Conservation (phyloP, 2,113 vertebrate species). For the Rissa tridactyla region DNA sequence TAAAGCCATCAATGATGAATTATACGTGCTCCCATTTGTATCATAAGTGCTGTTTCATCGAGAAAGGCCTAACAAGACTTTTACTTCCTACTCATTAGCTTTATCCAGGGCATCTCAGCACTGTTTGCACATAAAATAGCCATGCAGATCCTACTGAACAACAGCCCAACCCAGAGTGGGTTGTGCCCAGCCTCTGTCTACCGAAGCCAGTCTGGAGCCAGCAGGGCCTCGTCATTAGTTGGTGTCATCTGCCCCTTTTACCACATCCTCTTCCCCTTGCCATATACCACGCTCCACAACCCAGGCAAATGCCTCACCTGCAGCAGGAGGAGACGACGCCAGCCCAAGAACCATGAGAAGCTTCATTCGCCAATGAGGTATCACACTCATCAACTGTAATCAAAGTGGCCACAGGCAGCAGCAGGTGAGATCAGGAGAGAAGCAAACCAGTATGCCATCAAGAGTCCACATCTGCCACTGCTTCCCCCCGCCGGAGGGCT, state of each 20-base stretch:
- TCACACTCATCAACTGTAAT: not conserved
- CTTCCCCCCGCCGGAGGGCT: not conserved
- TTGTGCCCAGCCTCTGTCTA: not conserved
- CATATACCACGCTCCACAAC: fast-evolving
- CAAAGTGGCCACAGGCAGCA: not conserved
- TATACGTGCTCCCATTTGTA: not conserved
- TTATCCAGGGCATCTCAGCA: not conserved
- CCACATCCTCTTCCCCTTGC: not conserved
- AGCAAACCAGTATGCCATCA: not conserved
- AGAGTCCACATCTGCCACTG: not conserved
- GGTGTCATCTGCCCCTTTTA: not conserved
- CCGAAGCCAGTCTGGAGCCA: not conserved
- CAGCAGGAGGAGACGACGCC: not conserved
- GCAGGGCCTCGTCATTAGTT: not conserved
- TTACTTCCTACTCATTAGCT: not conserved
- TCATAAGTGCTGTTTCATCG: not conserved
- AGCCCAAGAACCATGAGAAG: not conserved
- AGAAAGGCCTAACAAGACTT: not conserved
- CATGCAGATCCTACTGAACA: not conserved
- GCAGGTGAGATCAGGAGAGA: not conserved
- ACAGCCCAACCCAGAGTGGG: not conserved
- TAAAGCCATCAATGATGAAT: not conserved
- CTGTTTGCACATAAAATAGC: not conserved
- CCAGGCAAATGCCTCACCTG: not conserved
- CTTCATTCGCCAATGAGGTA: not conserved